Conservation (phyloP, 2,797 vertebrate genomes). For the Pangasius sanitwongsei region DNA sequence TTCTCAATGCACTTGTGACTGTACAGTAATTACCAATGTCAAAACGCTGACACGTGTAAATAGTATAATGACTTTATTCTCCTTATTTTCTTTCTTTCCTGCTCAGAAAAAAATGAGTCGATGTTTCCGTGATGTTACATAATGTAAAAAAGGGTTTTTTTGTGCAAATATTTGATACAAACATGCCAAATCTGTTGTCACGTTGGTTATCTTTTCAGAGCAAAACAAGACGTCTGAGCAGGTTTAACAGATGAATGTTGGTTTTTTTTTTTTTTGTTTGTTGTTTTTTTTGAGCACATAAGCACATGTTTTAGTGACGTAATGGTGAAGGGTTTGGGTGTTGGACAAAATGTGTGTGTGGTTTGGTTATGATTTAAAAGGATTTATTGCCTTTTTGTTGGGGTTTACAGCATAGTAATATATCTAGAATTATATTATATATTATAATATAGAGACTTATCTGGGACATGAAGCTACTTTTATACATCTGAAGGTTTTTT, state of each 20-base stretch:
- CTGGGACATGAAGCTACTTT: slow-evolving; percentile 17
- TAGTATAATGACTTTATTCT: slow-evolving; percentile 40
- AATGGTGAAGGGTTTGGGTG: slow-evolving; percentile 8
- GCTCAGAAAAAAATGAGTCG: slow-evolving; percentile 9
- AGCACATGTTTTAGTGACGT: slow-evolving; percentile 18
- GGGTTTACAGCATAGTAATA: slow-evolving; percentile 1
- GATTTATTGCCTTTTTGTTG: background rate
- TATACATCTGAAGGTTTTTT: background rate
- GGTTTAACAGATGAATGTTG: slow-evolving; percentile 35
- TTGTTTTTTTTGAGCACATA: slow-evolving; percentile 3
- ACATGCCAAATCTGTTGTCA: slow-evolving; percentile 53
- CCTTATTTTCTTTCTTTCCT: slow-evolving; percentile 22
- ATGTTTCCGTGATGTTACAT: slow-evolving; percentile 31
- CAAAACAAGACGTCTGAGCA: background rate
- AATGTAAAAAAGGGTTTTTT: slow-evolving; percentile 36
- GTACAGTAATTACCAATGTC: slow-evolving; percentile 48
- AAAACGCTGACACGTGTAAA: slow-evolving; percentile 43
- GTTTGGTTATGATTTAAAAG: background rate
- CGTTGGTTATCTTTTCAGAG: background rate
- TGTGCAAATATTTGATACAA: slow-evolving; percentile 47
- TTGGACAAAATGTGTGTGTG: slow-evolving; percentile 2
- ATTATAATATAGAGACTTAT: slow-evolving; percentile 7
- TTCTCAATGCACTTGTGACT: slow-evolving; percentile 54
- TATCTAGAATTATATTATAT: background rate
- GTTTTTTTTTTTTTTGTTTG: background rate